A percentile compares a stretch with the other conserved stretches of the same genome.
These are phyloP conservation scores for Ondatra zibethicus DNA, from an alignment of 2,113 vertebrate species.

Conservation along the genomic window DNA sequence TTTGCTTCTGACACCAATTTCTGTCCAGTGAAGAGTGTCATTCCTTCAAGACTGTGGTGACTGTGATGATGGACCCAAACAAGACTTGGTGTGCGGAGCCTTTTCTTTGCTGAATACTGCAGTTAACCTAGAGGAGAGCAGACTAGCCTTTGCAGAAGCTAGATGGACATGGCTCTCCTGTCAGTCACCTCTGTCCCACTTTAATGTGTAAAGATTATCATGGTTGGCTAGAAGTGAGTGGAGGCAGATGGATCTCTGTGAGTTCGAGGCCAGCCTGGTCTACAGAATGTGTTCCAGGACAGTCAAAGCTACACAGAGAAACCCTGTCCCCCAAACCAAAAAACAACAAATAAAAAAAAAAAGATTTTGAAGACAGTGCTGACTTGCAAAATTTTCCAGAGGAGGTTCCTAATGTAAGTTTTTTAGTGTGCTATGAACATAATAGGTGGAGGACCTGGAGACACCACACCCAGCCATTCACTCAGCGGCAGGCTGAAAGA, in stretches of 20 bases:
- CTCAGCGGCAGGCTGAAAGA: background rate
- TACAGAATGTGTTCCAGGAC: background rate
- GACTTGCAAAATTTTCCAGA: slow-evolving; percentile 39
- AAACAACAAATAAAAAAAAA: background rate
- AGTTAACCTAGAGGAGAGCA: background rate
- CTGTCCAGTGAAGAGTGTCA: slow-evolving; percentile 7
- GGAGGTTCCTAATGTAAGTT: slow-evolving; percentile 24
- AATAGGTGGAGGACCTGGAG: slow-evolving; percentile 21
- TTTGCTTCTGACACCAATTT: slow-evolving; percentile 5
- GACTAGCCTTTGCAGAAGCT: background rate
- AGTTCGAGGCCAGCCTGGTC: background rate
- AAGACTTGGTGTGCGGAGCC: background rate
- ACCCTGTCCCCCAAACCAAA: too few species aligned
- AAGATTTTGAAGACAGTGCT: slow-evolving; percentile 50
- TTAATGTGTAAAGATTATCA: background rate
- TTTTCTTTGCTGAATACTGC: background rate
- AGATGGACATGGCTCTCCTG: background rate
- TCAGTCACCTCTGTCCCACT: background rate
- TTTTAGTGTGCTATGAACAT: background rate
- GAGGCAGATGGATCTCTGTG: background rate
- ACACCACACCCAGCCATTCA: background rate
- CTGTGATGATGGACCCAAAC: background rate
- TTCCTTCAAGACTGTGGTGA: background rate
- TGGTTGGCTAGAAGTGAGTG: background rate
- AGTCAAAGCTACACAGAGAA: background rate